Evolutionary conservation across 2,113 vertebrate species (phyloP).

Genomic region (Pycnonotus jocosus): DNA sequence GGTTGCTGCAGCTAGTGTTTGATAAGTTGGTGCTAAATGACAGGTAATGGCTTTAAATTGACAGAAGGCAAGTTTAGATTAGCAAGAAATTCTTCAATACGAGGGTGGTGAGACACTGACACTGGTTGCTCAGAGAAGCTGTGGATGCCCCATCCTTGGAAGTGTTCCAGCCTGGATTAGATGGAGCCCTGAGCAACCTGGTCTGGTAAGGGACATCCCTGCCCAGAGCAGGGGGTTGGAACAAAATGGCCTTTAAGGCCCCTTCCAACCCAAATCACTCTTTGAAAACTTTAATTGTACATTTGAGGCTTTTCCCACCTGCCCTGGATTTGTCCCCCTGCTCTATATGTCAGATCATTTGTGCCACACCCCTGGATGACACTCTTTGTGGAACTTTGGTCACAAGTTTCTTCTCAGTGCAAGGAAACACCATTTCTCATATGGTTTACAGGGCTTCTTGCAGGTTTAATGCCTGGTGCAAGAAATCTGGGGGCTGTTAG

Average conservation of each 20-base stretch:
- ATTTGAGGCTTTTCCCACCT: background rate
- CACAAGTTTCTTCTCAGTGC: background rate
- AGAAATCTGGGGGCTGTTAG: background rate
- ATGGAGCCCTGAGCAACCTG: background rate
- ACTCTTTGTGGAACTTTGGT: background rate
- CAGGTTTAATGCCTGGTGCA: background rate
- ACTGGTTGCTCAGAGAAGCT: background rate
- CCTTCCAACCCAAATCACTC: background rate
- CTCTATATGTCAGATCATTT: fast-evolving
- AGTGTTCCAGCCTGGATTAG: background rate
- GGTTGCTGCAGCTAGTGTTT: background rate
- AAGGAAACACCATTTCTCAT: background rate
- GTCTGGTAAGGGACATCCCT: background rate
- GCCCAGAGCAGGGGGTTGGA: background rate
- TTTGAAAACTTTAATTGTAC: background rate
- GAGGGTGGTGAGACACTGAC: background rate
- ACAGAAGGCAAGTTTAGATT: background rate
- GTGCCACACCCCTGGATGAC: background rate
- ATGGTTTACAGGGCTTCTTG: background rate
- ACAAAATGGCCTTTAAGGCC: background rate
- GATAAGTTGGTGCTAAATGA: background rate
- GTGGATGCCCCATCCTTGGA: background rate
- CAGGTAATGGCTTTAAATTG: background rate
- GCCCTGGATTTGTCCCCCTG: background rate
- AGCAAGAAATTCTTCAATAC: background rate